Evolutionary conservation across 2,797 vertebrate genomes (phyloP).

Genomic region (Pachyuromys duprasi): DNA sequence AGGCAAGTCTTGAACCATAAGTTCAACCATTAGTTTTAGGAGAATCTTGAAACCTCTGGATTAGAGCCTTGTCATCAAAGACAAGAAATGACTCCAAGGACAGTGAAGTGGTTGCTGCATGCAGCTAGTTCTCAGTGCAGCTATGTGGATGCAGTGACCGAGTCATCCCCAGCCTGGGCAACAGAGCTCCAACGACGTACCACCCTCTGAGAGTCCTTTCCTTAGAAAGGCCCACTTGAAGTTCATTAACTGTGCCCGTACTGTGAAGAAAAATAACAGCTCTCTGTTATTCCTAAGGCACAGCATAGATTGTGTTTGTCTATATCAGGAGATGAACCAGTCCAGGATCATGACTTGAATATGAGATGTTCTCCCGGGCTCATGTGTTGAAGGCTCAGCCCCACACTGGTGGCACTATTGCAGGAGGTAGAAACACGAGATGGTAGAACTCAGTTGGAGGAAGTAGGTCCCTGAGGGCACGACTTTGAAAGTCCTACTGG

Average conservation of each 20-base stretch:
- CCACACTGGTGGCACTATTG: not conserved
- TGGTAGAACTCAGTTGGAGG: not conserved
- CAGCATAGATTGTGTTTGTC: not conserved
- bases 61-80: not conserved
- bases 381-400: not conserved
- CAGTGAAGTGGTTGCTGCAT: not conserved
- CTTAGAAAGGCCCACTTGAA: too few relatives aligned
- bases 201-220: not conserved
- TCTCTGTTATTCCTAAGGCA: not conserved
- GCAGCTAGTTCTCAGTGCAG: accelerated
- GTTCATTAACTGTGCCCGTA: not conserved
- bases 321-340: not conserved
- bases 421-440: not conserved
- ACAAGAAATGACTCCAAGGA: not conserved
- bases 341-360: not conserved
- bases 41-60: not conserved
- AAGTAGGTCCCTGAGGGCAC: too few relatives aligned
- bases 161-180: not conserved
- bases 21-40: too few relatives aligned
- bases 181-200: too few relatives aligned
- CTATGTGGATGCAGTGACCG: not conserved
- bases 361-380: too few relatives aligned
- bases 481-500: not conserved
- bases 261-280: not conserved
- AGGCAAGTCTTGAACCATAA: not conserved